These are phyloP conservation scores for Agrilus mali DNA, from an alignment of 2,888 invertebrate species.

Conservation along the genomic window DNA sequence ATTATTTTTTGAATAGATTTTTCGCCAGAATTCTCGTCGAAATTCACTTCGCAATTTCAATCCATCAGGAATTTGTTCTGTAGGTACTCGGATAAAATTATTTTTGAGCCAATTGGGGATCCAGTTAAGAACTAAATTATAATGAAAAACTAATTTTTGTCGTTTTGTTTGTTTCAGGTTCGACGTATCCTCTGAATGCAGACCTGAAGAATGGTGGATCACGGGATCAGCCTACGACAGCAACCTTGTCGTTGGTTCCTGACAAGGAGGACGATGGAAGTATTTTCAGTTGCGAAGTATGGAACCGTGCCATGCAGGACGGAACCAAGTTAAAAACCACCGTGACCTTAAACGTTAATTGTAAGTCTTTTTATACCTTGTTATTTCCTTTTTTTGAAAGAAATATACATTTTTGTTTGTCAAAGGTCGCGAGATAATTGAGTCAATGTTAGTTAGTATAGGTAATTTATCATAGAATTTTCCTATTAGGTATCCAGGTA, in stretches of 20 bases:
- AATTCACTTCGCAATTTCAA: no score
- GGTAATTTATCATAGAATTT: no score
- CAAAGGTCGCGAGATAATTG: no score
- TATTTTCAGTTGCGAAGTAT: slow-evolving; percentile 72
- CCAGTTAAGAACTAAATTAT: slow-evolving; percentile 2
- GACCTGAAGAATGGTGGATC: slow-evolving; percentile 57
- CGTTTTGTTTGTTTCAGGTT: slow-evolving; percentile 35
- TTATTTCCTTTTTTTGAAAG: no score
- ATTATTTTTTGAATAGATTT: no score
- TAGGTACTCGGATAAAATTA: no score
- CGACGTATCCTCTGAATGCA: slow-evolving; percentile 58
- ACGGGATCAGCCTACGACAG: slow-evolving; percentile 60
- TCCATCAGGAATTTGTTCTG: no score
- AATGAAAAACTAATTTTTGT: not conserved
- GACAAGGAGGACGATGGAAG: slow-evolving; percentile 75
- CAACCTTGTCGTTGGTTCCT: slow-evolving; percentile 63
- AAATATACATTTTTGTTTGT: no score
- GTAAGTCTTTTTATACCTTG: slow-evolving; percentile 46
- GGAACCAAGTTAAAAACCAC: slow-evolving; percentile 67
- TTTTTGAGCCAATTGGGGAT: no score
- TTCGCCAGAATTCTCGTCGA: no score
- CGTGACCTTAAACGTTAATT: slow-evolving; percentile 76
- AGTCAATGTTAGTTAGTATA: no score
- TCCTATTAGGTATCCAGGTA: no score
- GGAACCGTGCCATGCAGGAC: slow-evolving; percentile 78